Conservation (phyloP, 2,113 vertebrate species). For the Zosterops pallidus region DNA sequence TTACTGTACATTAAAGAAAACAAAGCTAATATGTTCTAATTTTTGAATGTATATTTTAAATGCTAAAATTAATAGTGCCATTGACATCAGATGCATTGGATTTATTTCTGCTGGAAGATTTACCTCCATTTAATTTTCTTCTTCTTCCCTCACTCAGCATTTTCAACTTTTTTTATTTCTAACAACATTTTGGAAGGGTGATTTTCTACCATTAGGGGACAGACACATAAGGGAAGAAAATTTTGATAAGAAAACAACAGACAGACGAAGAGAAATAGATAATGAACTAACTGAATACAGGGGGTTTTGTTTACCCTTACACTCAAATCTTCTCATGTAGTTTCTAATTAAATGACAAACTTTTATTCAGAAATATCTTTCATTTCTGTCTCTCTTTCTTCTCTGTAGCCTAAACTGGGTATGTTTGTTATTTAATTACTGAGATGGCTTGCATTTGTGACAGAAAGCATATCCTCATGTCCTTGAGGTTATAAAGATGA, state of each 20-base stretch:
- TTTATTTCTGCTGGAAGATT: background rate
- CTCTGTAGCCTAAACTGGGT: background rate
- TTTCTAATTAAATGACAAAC: background rate
- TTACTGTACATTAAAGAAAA: background rate
- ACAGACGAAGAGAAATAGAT: background rate
- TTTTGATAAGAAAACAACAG: background rate
- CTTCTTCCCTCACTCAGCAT: rapidly evolving
- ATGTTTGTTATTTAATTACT: background rate
- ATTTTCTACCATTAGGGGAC: background rate
- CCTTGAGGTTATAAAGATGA: background rate
- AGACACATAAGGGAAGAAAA: background rate
- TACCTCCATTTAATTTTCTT: background rate
- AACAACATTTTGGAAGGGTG: background rate
- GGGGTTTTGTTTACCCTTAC: background rate
- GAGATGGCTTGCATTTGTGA: background rate
- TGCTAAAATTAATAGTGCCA: background rate
- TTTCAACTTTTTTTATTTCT: background rate
- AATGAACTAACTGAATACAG: background rate
- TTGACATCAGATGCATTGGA: background rate
- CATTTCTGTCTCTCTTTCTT: background rate
- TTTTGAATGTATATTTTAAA: background rate
- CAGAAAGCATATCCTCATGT: background rate
- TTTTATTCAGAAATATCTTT: background rate
- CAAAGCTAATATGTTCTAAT: background rate
- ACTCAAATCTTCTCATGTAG: background rate